phyloP scores from a whole-genome alignment of 2,888 invertebrate species.

The Aphodius granarius region DNA sequence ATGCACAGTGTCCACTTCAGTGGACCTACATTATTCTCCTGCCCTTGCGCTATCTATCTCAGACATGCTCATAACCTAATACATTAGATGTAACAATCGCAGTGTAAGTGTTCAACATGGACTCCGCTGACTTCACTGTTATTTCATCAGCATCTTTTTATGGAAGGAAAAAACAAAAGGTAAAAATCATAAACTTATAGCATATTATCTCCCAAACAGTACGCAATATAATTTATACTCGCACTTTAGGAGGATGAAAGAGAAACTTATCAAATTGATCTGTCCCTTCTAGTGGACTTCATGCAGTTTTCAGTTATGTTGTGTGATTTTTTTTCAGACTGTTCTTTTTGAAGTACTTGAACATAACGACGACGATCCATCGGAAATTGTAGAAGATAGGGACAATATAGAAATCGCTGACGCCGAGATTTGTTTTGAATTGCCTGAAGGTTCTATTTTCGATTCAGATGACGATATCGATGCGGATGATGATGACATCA shows the following conservation, averaged over 20 bases:
- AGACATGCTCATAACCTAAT: constrained; percentile 1
- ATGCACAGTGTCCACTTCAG: neutral
- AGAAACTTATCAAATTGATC: neutral
- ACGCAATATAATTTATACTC: neutral
- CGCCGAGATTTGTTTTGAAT: neutral
- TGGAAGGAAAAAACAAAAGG: neutral
- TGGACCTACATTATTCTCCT: neutral
- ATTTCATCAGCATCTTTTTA: constrained; percentile 2
- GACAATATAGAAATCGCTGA: neutral
- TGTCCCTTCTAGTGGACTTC: neutral
- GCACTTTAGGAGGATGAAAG: neutral
- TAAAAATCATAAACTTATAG: neutral
- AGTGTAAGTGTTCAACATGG: neutral
- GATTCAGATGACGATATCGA: neutral
- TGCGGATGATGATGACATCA: neutral
- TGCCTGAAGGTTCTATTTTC: constrained; percentile 4
- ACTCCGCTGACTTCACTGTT: neutral
- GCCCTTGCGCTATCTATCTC: neutral
- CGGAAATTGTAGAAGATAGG: neutral
- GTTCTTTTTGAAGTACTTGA: constrained; percentile 3
- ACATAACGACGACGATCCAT: neutral
- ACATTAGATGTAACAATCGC: neutral
- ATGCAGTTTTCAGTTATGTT: neutral
- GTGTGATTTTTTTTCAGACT: neutral
- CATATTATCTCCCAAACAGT: neutral